Evolutionary conservation across 2,113 vertebrate species (phyloP), one percentile per base, ranked within the genome.

Genomic region (Sciurus niger): DNA sequence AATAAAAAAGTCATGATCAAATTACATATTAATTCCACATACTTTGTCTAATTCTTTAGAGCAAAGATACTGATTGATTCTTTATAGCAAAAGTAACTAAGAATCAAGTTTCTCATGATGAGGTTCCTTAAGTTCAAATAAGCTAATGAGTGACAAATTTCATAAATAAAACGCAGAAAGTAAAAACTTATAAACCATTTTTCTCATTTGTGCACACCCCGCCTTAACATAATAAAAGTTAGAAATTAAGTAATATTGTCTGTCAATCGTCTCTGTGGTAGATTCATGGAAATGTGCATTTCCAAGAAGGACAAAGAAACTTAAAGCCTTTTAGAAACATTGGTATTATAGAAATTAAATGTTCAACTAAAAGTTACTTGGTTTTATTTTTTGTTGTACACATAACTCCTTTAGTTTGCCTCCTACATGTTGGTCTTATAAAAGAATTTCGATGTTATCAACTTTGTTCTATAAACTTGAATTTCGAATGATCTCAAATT

Each of bases 401-500:
- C 86, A 4, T 24, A 53, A 22, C 13, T 80, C 4, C 80, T 90
- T 58, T 70, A 18, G 2, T 78, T 94, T 94, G 48, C 28, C 74
- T 37, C 5, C 6, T 91, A 13, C 8, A 9, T 53, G 0, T 28
- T 89, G 3, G 4, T 48, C 63, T 70, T 40, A 43, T 83, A 90
- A 79, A 83, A 28, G 6, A 93, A 68, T 73, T 7, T 9, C 1
- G 22, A 18, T 58, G 48, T 25, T 63, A 65, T 18, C 22, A 8
- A 16, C 4, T 67, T 51, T 48, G 2, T 68, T 18, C 17, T 34
- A 24, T 91, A 78, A 65, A 46, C 17, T 24, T 93, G 48, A 78
- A 65, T 88, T 94, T 96, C 14, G 18, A 32, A 74, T 87, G 24
- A 48, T 68, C 40, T 87, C 48, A 84, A 84, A 77, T 63, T 67